phyloP scores from a whole-genome alignment of 2,797 vertebrate species.

The Crax fasciolata region DNA sequence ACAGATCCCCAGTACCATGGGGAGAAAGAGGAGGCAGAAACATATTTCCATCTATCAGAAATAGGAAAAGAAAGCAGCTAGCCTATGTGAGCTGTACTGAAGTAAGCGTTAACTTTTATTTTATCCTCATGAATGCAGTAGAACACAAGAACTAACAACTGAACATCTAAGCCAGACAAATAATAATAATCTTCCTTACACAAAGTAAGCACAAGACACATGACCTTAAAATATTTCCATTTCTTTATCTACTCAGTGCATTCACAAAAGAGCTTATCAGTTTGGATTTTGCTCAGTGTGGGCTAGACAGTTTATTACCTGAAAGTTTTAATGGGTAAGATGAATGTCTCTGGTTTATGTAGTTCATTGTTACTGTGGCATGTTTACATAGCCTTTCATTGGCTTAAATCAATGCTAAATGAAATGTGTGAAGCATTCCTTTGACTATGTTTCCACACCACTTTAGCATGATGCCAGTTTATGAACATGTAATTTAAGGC shows the following conservation, averaged over 20 bases:
- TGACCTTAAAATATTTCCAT: not conserved
- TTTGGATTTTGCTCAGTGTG: not conserved
- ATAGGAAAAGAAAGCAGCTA: slow-evolving; percentile 18
- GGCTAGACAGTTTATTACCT: not conserved
- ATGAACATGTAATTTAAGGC: slow-evolving; percentile 7
- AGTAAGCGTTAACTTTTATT: not conserved
- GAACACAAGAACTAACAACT: not conserved
- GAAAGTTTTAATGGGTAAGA: not conserved
- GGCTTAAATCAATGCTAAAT: not conserved
- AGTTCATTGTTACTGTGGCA: not conserved
- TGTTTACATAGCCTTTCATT: not conserved
- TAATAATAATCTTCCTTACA: not conserved
- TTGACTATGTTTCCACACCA: not conserved
- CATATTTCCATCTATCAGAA: slow-evolving; percentile 72
- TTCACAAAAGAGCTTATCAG: not conserved
- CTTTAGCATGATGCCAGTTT: not conserved
- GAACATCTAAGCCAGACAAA: not conserved
- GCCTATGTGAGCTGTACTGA: not conserved
- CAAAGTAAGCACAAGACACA: fast-evolving
- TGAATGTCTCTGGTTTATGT: not conserved
- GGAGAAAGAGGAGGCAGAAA: not conserved
- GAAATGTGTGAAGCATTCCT: not conserved
- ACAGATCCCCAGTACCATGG: slow-evolving; percentile 73
- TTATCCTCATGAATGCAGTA: not conserved
- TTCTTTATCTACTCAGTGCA: not conserved